phyloP scores from a whole-genome alignment of 2,888 invertebrate genomes.

The Chromoteleia sp. region DNA sequence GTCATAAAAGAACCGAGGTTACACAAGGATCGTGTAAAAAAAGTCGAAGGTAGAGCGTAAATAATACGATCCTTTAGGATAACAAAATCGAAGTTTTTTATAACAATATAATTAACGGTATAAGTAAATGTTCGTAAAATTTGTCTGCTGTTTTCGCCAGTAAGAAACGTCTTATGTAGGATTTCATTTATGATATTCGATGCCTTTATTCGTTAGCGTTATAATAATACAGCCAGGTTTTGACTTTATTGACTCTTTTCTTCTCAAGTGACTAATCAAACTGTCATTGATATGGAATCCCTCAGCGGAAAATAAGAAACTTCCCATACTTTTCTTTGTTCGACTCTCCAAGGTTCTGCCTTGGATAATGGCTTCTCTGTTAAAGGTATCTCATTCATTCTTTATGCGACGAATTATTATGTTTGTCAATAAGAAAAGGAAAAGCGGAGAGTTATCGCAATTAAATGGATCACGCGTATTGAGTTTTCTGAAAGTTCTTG shows the following conservation, averaged over 20 bases:
- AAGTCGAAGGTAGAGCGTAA: too few relatives aligned
- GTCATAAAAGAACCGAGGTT: too few relatives aligned
- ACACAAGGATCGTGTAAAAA: too few relatives aligned
- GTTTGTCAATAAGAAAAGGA: slow-evolving; percentile 47
- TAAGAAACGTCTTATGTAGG: too few relatives aligned
- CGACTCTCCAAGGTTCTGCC: slow-evolving; percentile 21
- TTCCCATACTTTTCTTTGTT: slow-evolving; percentile 41
- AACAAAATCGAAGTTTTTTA: too few relatives aligned
- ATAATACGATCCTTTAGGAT: too few relatives aligned
- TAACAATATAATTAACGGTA: too few relatives aligned
- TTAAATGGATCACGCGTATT: background rate
- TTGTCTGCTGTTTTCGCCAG: too few relatives aligned
- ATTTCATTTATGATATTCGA: too few relatives aligned
- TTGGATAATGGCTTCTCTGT: slow-evolving; percentile 44
- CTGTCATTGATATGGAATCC: slow-evolving; percentile 74
- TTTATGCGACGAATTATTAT: slow-evolving; percentile 40
- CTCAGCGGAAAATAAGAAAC: slow-evolving; percentile 48
- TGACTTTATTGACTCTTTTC: slow-evolving; percentile 76
- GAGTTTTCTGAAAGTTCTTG: too few relatives aligned
- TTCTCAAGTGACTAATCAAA: slow-evolving; percentile 76
- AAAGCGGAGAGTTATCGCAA: slow-evolving; percentile 10
- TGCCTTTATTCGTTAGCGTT: too few relatives aligned
- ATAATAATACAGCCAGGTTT: slow-evolving; percentile 52
- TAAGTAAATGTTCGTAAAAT: too few relatives aligned
- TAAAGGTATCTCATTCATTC: slow-evolving; percentile 32